Percentiles rank a stretch among this genome's conserved stretches.
Evolutionary conservation across 2,797 vertebrate species (phyloP).

Genomic region (Periophthalmus magnuspinnatus): DNA sequence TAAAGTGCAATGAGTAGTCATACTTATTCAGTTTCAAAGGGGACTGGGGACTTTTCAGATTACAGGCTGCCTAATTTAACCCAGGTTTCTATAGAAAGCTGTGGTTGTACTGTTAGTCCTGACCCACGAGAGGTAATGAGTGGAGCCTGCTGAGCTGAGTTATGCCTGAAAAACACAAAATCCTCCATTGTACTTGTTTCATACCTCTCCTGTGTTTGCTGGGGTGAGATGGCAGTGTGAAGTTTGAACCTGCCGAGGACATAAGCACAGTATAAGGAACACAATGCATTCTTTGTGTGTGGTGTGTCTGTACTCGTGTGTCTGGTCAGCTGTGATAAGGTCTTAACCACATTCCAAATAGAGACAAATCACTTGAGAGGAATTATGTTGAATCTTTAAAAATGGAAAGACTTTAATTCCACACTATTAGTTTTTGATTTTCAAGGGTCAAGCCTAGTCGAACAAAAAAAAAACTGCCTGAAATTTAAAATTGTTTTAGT

Average conservation of each 20-base stretch:
- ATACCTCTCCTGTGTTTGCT: conserved; percentile 23
- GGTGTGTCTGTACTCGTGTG: conserved; percentile 2
- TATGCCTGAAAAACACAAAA: conserved; percentile 42
- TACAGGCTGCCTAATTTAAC: not conserved
- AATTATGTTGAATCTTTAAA: conserved; percentile 50
- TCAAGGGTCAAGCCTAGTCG: not conserved
- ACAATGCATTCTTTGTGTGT: conserved; percentile 67
- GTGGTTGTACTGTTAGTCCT: conserved; percentile 15
- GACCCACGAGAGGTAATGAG: conserved; percentile 17
- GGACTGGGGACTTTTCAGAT: not conserved
- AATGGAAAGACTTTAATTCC: conserved; percentile 3
- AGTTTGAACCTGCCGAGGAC: conserved; percentile 42
- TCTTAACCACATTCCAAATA: conserved; percentile 60
- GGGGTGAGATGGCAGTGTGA: conserved; percentile 46
- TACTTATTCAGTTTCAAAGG: conserved; percentile 2
- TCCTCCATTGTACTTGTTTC: conserved; percentile 32
- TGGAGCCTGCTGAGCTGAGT: conserved; percentile 18
- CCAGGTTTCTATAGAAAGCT: conserved; percentile 10
- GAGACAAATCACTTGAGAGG: conserved; percentile 48
- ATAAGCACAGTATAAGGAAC: conserved; percentile 32
- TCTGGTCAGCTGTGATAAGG: conserved; percentile 14
- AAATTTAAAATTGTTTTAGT: too few relatives aligned
- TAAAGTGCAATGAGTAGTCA: not conserved
- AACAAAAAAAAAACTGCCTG: too few relatives aligned
- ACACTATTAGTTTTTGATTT: not conserved